Percentiles rank a stretch among this genome's conserved stretches.
Conservation (phyloP, 2,888 invertebrate genomes). For the Agelastica alni region DNA sequence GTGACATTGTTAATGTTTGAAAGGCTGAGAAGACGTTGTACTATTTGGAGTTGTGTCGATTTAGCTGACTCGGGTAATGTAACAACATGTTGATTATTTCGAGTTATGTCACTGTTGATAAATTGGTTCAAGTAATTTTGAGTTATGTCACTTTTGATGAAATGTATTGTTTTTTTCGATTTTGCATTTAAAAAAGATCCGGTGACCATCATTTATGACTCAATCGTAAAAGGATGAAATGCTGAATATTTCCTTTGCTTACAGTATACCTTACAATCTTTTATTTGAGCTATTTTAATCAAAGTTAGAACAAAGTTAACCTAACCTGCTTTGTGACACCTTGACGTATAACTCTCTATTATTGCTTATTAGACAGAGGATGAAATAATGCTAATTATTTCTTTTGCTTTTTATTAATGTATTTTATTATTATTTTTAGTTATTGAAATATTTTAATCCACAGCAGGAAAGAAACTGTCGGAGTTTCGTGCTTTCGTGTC, state of each 20-base stretch:
- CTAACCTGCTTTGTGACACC: slow-evolving; percentile 4
- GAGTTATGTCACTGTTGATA: slow-evolving; percentile 6
- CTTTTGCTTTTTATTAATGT: neutral
- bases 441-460: too few species aligned
- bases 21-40: too few species aligned
- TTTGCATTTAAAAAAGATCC: neutral
- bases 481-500: too few species aligned
- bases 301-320: too few species aligned
- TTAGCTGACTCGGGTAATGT: neutral
- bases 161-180: neutral
- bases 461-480: too few species aligned
- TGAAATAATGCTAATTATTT: slow-evolving; percentile 5
- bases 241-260: slow-evolving; percentile 2
- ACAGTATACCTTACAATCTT: neutral
- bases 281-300: neutral
- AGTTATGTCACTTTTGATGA: slow-evolving; percentile 1
- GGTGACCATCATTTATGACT: slow-evolving; percentile 1
- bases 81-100: neutral
- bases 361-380: neutral
- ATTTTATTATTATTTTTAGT: too few species aligned
- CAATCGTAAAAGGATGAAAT: neutral
- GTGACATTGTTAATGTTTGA: slow-evolving; percentile 3
- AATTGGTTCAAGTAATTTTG: slow-evolving; percentile 3
- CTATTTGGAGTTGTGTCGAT: slow-evolving; percentile 1
- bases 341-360: slow-evolving; percentile 3